phyloP scores from a whole-genome alignment of 2,797 vertebrate genomes.

The Phrynocephalus guinanensis region DNA sequence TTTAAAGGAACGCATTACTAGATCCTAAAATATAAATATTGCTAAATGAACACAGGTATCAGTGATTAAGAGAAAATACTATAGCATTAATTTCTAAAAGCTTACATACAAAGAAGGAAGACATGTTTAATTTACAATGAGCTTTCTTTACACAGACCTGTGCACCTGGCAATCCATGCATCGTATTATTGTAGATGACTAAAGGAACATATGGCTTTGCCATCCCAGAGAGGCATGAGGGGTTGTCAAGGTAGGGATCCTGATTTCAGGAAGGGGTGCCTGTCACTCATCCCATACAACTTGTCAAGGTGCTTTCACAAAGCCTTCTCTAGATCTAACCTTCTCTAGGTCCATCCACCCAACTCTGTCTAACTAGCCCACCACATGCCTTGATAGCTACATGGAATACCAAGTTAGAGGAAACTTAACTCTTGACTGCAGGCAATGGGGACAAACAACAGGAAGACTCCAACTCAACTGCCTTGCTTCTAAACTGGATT shows the following conservation, averaged over 20 bases:
- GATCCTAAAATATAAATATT: conserved; percentile 17
- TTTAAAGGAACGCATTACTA: neutral
- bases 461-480: too few species aligned
- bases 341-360: neutral
- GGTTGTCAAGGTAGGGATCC: too few species aligned
- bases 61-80: neutral
- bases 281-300: neutral
- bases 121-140: neutral
- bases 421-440: neutral
- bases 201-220: neutral
- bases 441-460: neutral
- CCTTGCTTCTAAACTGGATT: too few species aligned
- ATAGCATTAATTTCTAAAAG: neutral
- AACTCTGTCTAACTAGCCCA: too few species aligned
- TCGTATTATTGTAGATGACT: neutral
- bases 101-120: neutral
- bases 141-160: conserved; percentile 4
- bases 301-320: neutral
- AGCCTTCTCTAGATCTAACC: neutral
- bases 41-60: neutral
- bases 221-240: neutral
- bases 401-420: neutral
- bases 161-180: neutral
- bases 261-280: too few species aligned
- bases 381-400: neutral